These are phyloP conservation scores for Leptopilina syphax DNA, from an alignment of 2,888 invertebrate genomes.

Conservation along the genomic window DNA sequence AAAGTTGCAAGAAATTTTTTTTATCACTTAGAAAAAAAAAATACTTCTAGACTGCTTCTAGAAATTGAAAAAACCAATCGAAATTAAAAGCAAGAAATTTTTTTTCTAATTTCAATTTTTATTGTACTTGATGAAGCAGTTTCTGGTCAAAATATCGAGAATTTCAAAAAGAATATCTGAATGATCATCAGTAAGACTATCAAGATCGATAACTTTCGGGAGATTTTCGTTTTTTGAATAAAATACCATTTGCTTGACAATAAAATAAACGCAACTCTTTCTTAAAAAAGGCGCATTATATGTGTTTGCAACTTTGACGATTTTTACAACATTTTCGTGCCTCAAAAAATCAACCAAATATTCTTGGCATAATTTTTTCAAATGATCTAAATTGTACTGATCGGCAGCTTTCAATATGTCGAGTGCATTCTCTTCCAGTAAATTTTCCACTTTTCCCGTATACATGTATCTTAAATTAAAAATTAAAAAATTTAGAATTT, in stretches of 20 bases:
- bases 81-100: too few species aligned
- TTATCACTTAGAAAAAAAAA: too few species aligned
- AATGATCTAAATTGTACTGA: conserved; percentile 2
- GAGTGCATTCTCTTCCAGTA: not conserved
- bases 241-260: not conserved
- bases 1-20: too few species aligned
- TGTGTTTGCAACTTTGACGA: not conserved
- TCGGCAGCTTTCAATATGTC: conserved; percentile 22
- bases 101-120: too few species aligned
- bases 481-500: not conserved
- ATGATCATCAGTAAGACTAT: conserved; percentile 2
- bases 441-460: conserved; percentile 41
- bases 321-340: conserved; percentile 4
- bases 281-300: not conserved
- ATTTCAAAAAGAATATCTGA: conserved; percentile 8
- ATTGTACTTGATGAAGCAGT: not conserved
- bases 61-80: too few species aligned
- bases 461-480: conserved; percentile 38
- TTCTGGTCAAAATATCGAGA: not conserved
- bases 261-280: not conserved
- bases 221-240: not conserved
- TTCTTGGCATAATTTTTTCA: conserved; percentile 13
- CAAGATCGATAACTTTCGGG: not conserved
- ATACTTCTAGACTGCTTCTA: too few species aligned
- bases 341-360: not conserved